Evolutionary conservation across 1,140 invertebrate genomes (phyloP).

Genomic region (Bombus consobrinus): DNA sequence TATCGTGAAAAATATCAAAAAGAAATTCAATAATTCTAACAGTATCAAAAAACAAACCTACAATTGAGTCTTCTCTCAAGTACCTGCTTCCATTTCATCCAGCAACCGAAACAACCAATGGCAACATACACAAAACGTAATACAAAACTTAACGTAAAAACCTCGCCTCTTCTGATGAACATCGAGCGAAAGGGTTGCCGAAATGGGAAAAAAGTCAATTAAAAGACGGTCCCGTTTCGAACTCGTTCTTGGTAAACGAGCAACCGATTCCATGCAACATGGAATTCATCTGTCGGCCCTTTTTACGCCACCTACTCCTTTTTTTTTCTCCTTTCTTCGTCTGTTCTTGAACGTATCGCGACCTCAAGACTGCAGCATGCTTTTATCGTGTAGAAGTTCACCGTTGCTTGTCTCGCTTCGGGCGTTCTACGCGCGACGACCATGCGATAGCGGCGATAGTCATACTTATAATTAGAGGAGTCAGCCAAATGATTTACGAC

Average conservation of each 20-base stretch:
- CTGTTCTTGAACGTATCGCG: neutral
- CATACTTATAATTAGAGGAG: slow-evolving; percentile 81
- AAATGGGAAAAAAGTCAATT: slow-evolving; percentile 24
- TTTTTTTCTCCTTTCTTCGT: slow-evolving; percentile 14
- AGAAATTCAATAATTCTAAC: neutral
- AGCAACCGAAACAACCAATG: neutral
- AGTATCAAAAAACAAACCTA: neutral
- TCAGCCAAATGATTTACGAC: slow-evolving; percentile 78
- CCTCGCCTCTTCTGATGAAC: neutral
- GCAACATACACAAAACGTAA: neutral
- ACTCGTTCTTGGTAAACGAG: slow-evolving; percentile 33
- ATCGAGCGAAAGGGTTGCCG: neutral
- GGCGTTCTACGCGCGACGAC: slow-evolving; percentile 72
- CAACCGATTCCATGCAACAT: slow-evolving; percentile 39
- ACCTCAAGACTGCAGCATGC: slow-evolving; percentile 36
- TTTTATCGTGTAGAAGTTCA: slow-evolving; percentile 70
- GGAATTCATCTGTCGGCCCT: slow-evolving; percentile 68
- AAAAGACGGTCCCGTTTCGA: slow-evolving; percentile 4
- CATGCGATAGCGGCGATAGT: slow-evolving; percentile 77
- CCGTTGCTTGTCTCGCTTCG: slow-evolving; percentile 61
- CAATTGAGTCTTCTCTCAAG: neutral
- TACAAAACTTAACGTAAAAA: neutral
- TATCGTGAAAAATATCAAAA: too few relatives aligned
- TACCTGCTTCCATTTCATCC: neutral
- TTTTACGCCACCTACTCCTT: slow-evolving; percentile 40